Evolutionary conservation across 2,888 invertebrate species (phyloP).

Genomic region (Epiblema foenella): DNA sequence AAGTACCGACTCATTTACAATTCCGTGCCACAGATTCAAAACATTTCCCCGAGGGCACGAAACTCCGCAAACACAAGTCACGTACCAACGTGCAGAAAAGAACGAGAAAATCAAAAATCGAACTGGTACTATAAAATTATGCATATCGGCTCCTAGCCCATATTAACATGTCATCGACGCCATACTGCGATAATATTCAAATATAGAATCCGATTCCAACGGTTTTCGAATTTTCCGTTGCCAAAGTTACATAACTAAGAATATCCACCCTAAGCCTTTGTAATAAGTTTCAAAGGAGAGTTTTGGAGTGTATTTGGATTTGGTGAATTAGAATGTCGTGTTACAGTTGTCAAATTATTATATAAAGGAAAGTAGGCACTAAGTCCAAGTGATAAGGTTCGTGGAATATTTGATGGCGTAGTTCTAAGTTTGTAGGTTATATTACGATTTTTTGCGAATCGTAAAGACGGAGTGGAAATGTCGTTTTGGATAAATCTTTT

Average conservation of each 20-base stretch:
- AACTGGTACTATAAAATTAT: conserved; percentile 43
- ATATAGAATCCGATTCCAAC: conserved; percentile 41
- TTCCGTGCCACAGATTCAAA: conserved; percentile 26
- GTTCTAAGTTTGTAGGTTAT: conserved; percentile 19
- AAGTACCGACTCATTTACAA: background rate
- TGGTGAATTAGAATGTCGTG: conserved; percentile 20
- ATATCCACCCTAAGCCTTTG: conserved; percentile 5
- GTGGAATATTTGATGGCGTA: conserved; percentile 5
- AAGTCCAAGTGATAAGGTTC: conserved; percentile 15
- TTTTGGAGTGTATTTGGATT: conserved; percentile 8
- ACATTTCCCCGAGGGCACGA: conserved; percentile 12
- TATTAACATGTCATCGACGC: conserved; percentile 46
- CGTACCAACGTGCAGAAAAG: conserved; percentile 40
- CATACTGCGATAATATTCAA: conserved; percentile 45
- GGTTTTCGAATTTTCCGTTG: conserved; percentile 22
- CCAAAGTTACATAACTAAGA: conserved; percentile 15
- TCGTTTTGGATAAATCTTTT: conserved; percentile 43
- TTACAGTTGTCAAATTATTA: conserved; percentile 36
- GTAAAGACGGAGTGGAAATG: conserved; percentile 38
- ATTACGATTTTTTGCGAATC: conserved; percentile 35
- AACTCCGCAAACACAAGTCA: conserved; percentile 24
- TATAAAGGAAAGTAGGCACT: conserved; percentile 34
- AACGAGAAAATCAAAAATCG: conserved; percentile 44
- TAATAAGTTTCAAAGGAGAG: background rate
- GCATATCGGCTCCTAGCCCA: conserved; percentile 42